phyloP scores from a whole-genome alignment of 2,797 vertebrate genomes.

The Melanotaenia nigrans region DNA sequence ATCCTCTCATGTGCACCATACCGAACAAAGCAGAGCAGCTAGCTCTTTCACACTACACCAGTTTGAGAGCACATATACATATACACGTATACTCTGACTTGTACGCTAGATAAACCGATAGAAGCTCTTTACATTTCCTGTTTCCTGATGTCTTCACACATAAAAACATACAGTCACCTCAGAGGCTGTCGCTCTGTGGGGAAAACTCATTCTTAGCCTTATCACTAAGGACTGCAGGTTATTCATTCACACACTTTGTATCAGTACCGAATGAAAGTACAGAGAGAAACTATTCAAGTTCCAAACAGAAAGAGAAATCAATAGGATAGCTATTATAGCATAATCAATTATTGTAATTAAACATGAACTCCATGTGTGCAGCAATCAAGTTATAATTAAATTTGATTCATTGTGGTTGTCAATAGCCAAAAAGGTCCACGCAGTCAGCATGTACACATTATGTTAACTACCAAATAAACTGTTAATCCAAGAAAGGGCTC shows the following conservation, averaged over 20 bases:
- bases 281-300: conserved; percentile 46
- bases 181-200: conserved; percentile 57
- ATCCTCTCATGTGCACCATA: conserved; percentile 65
- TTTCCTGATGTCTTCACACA: conserved; percentile 73
- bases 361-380: background rate
- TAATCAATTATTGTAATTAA: background rate
- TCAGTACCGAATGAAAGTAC: conserved; percentile 48
- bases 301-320: conserved; percentile 33
- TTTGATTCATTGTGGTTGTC: background rate
- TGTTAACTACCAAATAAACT: too few relatives aligned
- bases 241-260: conserved; percentile 45
- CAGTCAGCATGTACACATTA: too few relatives aligned
- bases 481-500: too few relatives aligned
- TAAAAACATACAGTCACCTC: conserved; percentile 34
- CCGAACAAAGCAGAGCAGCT: conserved; percentile 62
- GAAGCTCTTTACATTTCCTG: conserved; percentile 60
- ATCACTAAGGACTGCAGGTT: conserved; percentile 69
- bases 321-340: background rate
- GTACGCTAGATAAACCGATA: conserved; percentile 69
- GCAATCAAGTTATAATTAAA: background rate
- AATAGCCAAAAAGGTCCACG: background rate
- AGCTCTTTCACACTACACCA: conserved; percentile 64
- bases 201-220: conserved; percentile 74
- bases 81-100: conserved; percentile 50
- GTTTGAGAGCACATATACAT: conserved; percentile 73